A percentile compares a stretch with the other conserved stretches of the same genome.
Conservation (phyloP, 2,888 invertebrate species). For the Hydriomena furcata region DNA sequence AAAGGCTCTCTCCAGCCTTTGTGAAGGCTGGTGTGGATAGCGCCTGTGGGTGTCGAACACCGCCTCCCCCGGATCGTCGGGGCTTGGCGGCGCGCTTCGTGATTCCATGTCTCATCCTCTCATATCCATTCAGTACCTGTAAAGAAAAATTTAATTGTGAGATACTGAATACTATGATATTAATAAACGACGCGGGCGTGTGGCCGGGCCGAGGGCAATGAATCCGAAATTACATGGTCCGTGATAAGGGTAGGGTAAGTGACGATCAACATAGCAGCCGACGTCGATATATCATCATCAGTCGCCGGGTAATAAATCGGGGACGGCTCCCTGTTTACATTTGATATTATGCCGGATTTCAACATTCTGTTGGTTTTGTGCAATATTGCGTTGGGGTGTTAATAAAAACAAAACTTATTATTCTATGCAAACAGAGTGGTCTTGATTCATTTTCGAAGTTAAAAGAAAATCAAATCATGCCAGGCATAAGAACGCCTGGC, state of each 20-base stretch:
- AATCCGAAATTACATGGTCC: conserved; percentile 76
- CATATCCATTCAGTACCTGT: conserved; percentile 69
- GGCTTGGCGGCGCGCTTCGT: conserved; percentile 83
- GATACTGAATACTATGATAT: conserved; percentile 27
- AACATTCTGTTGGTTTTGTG: conserved; percentile 39
- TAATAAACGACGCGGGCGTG: conserved; percentile 56
- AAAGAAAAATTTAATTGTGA: conserved; percentile 45
- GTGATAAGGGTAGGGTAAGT: conserved; percentile 81
- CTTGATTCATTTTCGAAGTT: background rate
- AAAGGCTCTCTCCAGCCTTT: conserved; percentile 66
- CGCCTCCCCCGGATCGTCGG: conserved; percentile 82
- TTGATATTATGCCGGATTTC: conserved; percentile 54
- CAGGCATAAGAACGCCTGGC: background rate
- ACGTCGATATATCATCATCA: conserved; percentile 83
- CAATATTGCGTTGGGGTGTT: conserved; percentile 32
- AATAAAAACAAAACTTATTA: conserved; percentile 11
- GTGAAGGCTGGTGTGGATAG: conserved; percentile 82
- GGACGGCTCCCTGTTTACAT: conserved; percentile 67
- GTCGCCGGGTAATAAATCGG: conserved; percentile 75
- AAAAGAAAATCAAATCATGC: background rate
- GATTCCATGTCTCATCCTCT: conserved; percentile 83
- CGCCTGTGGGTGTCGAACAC: conserved; percentile 90
- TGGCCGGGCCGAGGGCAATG: conserved; percentile 71
- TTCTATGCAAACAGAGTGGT: conserved; percentile 12
- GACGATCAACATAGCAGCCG: conserved; percentile 78